Conservation (phyloP, 2,113 vertebrate species). For the Pimephales promelas region DNA sequence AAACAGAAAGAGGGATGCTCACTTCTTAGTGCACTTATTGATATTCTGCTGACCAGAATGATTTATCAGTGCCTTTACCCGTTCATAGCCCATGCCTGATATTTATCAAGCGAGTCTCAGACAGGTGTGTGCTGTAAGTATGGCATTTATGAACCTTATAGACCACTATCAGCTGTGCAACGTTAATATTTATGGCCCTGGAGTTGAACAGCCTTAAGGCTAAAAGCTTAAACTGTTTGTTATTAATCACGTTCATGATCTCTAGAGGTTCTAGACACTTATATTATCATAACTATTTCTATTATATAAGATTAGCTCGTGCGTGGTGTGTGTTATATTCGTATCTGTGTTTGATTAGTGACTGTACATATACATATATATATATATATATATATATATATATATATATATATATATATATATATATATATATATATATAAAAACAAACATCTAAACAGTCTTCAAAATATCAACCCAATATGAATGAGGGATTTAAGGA, state of each 20-base stretch:
- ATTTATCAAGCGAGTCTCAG: not conserved
- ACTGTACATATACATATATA: no score
- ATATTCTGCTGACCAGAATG: not conserved
- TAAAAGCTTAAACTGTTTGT: not conserved
- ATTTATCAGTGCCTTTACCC: conserved; percentile 1
- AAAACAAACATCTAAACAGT: not conserved
- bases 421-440: no score
- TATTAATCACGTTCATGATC: not conserved
- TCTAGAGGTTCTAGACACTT: not conserved
- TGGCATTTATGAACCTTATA: not conserved
- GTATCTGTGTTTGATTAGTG: not conserved
- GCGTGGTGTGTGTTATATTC: not conserved
- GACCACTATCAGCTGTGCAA: not conserved
- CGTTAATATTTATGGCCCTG: not conserved
- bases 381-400: no score
- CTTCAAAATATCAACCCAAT: not conserved
- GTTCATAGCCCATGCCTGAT: conserved; percentile 7
- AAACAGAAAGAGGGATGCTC: conserved; percentile 12
- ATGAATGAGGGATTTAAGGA: no score
- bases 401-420: no score
- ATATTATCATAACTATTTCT: not conserved
- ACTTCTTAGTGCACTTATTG: not conserved
- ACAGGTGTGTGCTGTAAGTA: conserved; percentile 35
- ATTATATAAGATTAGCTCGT: not conserved
- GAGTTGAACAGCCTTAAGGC: not conserved